These are phyloP conservation scores for Bombus huntii DNA, from an alignment of 1,140 invertebrate genomes.

Conservation along the genomic window DNA sequence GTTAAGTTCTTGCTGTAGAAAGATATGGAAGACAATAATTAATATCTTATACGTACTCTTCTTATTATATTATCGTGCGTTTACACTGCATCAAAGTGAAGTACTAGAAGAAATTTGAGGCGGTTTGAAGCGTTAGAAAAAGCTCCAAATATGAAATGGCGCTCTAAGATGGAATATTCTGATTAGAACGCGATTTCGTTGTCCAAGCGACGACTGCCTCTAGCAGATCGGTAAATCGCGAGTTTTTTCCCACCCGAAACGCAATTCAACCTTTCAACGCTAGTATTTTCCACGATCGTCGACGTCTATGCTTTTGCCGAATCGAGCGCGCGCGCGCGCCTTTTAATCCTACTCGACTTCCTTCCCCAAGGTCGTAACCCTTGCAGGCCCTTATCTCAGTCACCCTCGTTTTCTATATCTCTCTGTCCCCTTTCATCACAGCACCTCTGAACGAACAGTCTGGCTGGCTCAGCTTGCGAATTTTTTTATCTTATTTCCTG, in stretches of 20 bases:
- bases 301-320: constrained; percentile 2
- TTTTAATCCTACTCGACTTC: constrained; percentile 55
- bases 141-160: background rate
- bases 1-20: no score
- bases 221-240: background rate
- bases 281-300: constrained; percentile 35
- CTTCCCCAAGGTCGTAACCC: constrained; percentile 52
- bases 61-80: background rate
- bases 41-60: background rate
- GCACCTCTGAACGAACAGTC: background rate
- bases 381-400: constrained; percentile 58
- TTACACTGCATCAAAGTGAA: no score
- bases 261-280: background rate
- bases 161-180: background rate
- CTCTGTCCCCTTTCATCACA: constrained; percentile 16
- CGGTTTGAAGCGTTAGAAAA: no score
- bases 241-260: background rate
- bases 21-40: no score
- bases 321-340: constrained; percentile 31
- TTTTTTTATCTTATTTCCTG: constrained; percentile 56
- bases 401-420: constrained; percentile 57
- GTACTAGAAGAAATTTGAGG: no score
- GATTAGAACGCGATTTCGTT: background rate
- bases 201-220: background rate
- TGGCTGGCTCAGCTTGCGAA: constrained; percentile 26